These are phyloP conservation scores for Tachuris rubrigastra DNA, from an alignment of 2,113 vertebrate species.

Conservation along the genomic window DNA sequence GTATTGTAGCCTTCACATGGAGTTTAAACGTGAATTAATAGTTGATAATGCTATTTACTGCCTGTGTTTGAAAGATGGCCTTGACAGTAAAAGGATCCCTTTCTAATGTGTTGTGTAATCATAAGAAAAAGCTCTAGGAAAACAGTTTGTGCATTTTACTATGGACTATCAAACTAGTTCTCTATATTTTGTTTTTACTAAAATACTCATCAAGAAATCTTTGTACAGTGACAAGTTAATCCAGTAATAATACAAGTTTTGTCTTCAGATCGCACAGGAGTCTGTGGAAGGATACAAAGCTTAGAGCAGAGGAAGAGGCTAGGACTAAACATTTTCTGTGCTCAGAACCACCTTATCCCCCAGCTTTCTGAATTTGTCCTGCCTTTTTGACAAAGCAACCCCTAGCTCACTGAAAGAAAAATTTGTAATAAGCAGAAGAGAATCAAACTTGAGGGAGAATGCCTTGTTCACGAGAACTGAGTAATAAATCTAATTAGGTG, in stretches of 20 bases:
- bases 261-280: fast-evolving
- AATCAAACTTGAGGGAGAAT: background rate
- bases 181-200: background rate
- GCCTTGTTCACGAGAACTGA: background rate
- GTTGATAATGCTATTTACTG: background rate
- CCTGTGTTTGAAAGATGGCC: background rate
- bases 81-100: background rate
- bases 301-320: background rate
- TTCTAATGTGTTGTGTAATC: background rate
- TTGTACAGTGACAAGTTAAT: background rate
- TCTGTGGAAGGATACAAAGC: background rate
- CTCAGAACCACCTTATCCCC: background rate
- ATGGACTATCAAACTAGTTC: background rate
- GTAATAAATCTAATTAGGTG: background rate
- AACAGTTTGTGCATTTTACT: background rate
- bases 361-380: background rate
- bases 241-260: background rate
- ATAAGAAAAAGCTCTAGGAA: background rate
- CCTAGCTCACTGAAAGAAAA: background rate
- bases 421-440: background rate
- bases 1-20: background rate
- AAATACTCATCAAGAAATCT: background rate
- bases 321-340: background rate
- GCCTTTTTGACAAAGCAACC: background rate
- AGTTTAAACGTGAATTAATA: background rate